Evolutionary conservation across 2,113 vertebrate genomes (phyloP), one percentile per base, ranked within the genome.

Genomic region (Aviceda subcristata): DNA sequence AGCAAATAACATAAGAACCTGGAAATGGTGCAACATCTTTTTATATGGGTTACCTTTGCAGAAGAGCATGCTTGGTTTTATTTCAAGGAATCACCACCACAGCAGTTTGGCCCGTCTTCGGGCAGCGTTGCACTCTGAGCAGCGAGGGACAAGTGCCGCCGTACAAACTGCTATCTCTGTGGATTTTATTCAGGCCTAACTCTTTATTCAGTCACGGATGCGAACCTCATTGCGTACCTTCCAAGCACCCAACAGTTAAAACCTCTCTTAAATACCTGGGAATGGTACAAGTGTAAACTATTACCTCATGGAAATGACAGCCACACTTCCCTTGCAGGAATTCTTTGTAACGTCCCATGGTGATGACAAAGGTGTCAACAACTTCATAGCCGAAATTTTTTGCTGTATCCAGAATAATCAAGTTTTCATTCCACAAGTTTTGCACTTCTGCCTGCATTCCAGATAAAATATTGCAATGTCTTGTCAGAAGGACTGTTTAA

Each of bases 221-320:
- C 3, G 6, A 48, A 78, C 14, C 57, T 45, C 7, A 2, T 18
- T 60, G 20, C 10, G 32, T 8, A 48, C 4, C 16, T 75, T 75
- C 67, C 39, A 67, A 60, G 62, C n/a, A 73, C 13, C 20, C 72
- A 38, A 36, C 15, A 79, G 43, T 67, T 63, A 78, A 95, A 90
- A 74, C 29, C n/a, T 30, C 26, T 78, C 81, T 90, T 72, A 84
- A 88, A 74, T 85, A 86, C 46, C 36, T 48, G 62, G 63, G 71
- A 95, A 78, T 71, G 6, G 53, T 38, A 51, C 3, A 67, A 76
- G 41, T 1, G 0, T 87, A 71, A 95, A 75, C 20, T 30, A 75
- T 95, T 98, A 99, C 99, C 99, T 99, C 99, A 57, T 99, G 99
- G 67, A 99, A 99, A 98, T 99, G 99, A 81, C 99, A 99, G 63